Base-by-base conservation (phyloP, 1,140 invertebrate genomes). In the Heliothis subflexa region DNA sequence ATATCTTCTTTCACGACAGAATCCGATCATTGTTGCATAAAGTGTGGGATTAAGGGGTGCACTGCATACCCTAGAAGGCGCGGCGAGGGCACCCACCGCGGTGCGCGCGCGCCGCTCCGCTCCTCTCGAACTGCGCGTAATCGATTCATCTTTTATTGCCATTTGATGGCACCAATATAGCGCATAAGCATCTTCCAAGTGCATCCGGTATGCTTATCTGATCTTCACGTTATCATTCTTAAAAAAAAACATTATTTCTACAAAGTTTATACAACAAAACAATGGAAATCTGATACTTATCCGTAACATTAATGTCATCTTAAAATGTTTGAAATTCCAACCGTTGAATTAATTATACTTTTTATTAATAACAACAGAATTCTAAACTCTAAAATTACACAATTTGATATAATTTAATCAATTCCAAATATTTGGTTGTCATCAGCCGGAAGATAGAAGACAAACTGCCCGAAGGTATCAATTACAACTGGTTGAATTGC, bases 1-100 rank as follows among this genome's bases (percentile, higher is more conserved):
- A 88, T 88, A 90, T 90, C 83, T 91, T 83, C 84, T 85, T 87
- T 84, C 81, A 85, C 81, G 88, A 92, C 87, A 90, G 84, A 89
- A 89, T 89, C 83, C 78, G 84, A 85, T 85, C 83, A 85, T 83
- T 86, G 82, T 86, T 87, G 83, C 81, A 87, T 89, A 89, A 89
- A 89, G 79, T 88, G 82, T 83, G 83, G 82, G 81, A 88, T 90
- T 87, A 86, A 86, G 76, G 77, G 78, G 55, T 68, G 64, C 25
- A 57, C 71, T 68, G 64, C 25, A 57, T 74, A 74, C 76, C 77
- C 73, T 78, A 75, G 62, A 80, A 61, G 79, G 78, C 72, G 59
- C 55, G 73, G 59, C 73, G 76, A 76, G 45, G 72, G 49, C 84
- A 82, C 84, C 81, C 81, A 85, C 85, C 83, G 83, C 79, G 72